Percentiles rank a stretch among this genome's conserved stretches.
phyloP scores from a whole-genome alignment of 2,113 vertebrate genomes.

The Atlantisia rogersi region DNA sequence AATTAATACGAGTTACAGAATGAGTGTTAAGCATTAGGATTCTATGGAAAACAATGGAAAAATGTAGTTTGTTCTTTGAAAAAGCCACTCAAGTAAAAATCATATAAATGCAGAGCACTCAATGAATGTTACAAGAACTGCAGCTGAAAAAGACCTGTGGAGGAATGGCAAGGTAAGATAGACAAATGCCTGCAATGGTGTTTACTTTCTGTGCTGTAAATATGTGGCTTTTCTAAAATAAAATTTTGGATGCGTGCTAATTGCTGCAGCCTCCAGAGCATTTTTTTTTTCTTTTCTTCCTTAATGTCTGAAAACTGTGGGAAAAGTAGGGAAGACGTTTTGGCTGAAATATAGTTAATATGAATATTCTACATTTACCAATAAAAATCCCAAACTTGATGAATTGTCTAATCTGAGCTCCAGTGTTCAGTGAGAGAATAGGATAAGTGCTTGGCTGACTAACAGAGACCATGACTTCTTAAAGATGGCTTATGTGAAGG shows the following conservation, averaged over 20 bases:
- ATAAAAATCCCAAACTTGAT: background rate
- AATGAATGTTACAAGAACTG: background rate
- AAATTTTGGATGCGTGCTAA: background rate
- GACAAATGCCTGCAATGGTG: background rate
- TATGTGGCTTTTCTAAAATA: background rate
- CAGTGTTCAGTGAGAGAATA: background rate
- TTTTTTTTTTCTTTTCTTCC: background rate
- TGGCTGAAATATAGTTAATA: background rate
- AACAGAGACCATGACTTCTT: background rate
- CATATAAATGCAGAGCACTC: background rate
- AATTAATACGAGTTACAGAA: background rate
- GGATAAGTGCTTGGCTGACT: background rate
- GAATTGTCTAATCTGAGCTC: background rate
- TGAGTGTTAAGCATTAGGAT: background rate
- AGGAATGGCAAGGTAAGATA: background rate
- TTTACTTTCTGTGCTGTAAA: background rate
- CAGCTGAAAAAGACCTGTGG: background rate
- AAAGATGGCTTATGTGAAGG: background rate
- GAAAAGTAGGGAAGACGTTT: background rate
- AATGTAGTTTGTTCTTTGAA: background rate
- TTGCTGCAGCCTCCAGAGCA: background rate
- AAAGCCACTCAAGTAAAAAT: background rate
- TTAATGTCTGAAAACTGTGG: background rate
- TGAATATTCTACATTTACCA: background rate
- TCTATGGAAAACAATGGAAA: background rate